Evolutionary conservation across 2,797 vertebrate species (phyloP), one percentile per base, ranked within the genome.

Genomic region (Microchirus variegatus): DNA sequence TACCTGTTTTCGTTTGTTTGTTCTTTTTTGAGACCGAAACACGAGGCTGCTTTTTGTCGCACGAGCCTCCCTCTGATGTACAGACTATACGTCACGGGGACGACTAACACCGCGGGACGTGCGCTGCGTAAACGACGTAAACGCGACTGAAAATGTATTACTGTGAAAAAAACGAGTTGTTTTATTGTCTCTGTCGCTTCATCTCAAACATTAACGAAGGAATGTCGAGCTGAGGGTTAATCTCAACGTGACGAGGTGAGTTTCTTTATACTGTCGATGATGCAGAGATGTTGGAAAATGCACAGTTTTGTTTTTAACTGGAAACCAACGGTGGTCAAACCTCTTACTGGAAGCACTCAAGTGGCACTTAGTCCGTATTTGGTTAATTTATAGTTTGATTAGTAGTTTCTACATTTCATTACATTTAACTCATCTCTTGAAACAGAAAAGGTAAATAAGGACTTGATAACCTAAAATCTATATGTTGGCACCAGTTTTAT

Each of bases 121-220:
- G 76, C 81, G 73, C 77, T 11, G 64, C 57, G n/a, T n/a, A n/a
- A 75, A 78, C 70, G 77, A 59, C 17, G 41, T 1, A 16, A 52
- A 83, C 77, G 51, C 57, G 76, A 69, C 47, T 43, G 46, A 54
- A 75, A 75, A 59, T 70, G 59, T 83, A 31, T 85, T 89, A 92
- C 87, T 91, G 86, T 93, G 90, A 91, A 87, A 40, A 73, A 52
- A 44, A 50, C 40, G 70, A 51, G 37, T 49, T 74, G 12, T 75
- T 72, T 81, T 63, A 18, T 70, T 77, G 59, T 46, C 52, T 72
- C 60, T 63, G 66, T 77, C 65, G 67, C 73, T 60, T 83, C 78
- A 82, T 77, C 81, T 82, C 77, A 81, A 59, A 38, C 9, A 53
- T 51, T 61, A 71, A 47, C 18, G 71, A 73, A 77, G 10, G 64